Percentiles rank a stretch among this genome's conserved stretches.
These are phyloP conservation scores for Pentalonia nigronervosa DNA, from an alignment of 1,140 invertebrate genomes.

Conservation along the genomic window DNA sequence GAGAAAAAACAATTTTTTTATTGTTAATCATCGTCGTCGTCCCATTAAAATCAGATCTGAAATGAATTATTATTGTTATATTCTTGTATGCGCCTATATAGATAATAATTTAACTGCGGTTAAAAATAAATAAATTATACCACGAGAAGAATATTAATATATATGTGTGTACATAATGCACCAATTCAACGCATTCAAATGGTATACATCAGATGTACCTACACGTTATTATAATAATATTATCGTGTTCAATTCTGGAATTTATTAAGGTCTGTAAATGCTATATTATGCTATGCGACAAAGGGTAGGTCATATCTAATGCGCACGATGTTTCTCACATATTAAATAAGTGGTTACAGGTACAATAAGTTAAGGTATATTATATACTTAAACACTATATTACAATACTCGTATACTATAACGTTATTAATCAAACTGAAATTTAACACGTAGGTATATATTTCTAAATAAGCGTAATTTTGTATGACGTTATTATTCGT, in stretches of 20 bases:
- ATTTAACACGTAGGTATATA: neutral
- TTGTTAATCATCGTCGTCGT: neutral
- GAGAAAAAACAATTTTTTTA: neutral
- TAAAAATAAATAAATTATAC: neutral
- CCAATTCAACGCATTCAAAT: neutral
- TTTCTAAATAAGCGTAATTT: neutral
- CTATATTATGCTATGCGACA: neutral
- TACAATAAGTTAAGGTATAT: neutral
- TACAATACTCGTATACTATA: neutral
- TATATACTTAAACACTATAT: neutral
- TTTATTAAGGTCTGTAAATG: neutral
- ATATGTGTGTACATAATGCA: neutral
- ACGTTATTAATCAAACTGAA: neutral
- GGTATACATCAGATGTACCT: neutral
- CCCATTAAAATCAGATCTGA: neutral
- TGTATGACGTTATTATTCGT: neutral
- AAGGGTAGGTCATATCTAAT: neutral
- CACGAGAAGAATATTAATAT: neutral
- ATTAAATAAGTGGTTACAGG: neutral
- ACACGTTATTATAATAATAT: neutral
- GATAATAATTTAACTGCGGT: neutral
- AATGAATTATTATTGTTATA: neutral
- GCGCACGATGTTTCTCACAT: neutral
- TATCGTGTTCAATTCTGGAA: neutral
- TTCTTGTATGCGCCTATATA: neutral